A percentile compares a stretch with the other conserved stretches of the same genome.
These are phyloP conservation scores for Triplophysa tibetana DNA, from an alignment of 2,113 vertebrate genomes.

Conservation along the genomic window DNA sequence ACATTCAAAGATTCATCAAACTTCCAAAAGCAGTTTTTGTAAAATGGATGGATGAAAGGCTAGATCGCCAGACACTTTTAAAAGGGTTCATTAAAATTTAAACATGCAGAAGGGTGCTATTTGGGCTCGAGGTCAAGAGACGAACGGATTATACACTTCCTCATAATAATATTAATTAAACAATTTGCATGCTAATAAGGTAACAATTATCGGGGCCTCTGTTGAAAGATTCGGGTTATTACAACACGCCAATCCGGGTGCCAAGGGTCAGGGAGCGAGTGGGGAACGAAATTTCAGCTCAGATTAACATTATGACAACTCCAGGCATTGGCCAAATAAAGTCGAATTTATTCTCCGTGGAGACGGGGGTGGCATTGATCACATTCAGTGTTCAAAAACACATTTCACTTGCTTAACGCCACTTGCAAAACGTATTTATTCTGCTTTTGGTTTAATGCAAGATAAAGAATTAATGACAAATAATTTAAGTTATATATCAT, in stretches of 20 bases:
- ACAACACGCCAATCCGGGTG: slow-evolving; percentile 99
- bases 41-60: slow-evolving; percentile 71
- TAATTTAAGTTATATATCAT: background rate
- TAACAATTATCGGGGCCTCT: slow-evolving; percentile 99
- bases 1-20: slow-evolving; percentile 74
- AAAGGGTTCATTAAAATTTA: slow-evolving; percentile 88
- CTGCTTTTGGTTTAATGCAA: slow-evolving; percentile 6
- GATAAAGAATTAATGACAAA: background rate
- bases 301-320: slow-evolving; percentile 99
- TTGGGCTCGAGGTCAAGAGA: slow-evolving; percentile 99
- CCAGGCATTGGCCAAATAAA: slow-evolving; percentile 99
- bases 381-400: slow-evolving; percentile 83
- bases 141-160: slow-evolving; percentile 99
- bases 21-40: slow-evolving; percentile 74
- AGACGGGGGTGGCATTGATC: slow-evolving; percentile 76
- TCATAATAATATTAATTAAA: slow-evolving; percentile 99
- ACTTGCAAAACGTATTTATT: slow-evolving; percentile 20
- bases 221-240: slow-evolving; percentile 99
- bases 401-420: slow-evolving; percentile 60
- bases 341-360: slow-evolving; percentile 97
- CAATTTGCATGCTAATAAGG: slow-evolving; percentile 99
- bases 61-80: slow-evolving; percentile 81
- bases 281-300: slow-evolving; percentile 97
- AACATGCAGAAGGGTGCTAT: slow-evolving; percentile 85
- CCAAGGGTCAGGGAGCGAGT: slow-evolving; percentile 97